These are phyloP conservation scores for Periophthalmus modestus DNA, from an alignment of 2,113 vertebrate genomes.

Conservation along the genomic window DNA sequence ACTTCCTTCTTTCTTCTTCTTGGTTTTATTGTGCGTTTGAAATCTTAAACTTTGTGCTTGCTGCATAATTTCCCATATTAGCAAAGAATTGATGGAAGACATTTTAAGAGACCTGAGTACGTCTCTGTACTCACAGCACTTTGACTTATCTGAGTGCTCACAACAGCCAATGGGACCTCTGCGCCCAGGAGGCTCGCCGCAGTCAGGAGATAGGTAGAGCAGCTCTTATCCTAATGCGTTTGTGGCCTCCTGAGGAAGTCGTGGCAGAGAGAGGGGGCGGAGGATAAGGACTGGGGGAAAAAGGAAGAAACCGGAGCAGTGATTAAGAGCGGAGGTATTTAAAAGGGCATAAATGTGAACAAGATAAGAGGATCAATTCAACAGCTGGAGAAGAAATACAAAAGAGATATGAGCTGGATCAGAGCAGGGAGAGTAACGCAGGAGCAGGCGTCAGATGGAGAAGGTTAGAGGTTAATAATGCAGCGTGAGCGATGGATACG, in stretches of 20 bases:
- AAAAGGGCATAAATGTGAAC: conserved; percentile 8
- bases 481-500: not conserved
- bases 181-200: conserved; percentile 25
- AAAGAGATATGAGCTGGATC: not conserved
- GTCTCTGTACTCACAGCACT: not conserved
- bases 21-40: too few species aligned
- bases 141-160: not conserved
- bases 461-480: conserved; percentile 44
- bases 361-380: not conserved
- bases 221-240: conserved; percentile 55
- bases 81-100: not conserved
- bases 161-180: conserved; percentile 1
- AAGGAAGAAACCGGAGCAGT: not conserved
- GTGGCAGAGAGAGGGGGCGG: not conserved
- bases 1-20: too few species aligned
- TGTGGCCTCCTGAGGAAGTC: conserved; percentile 35
- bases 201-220: conserved; percentile 17
- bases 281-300: not conserved
- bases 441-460: conserved; percentile 23
- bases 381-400: conserved; percentile 15
- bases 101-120: not conserved
- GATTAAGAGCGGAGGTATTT: not conserved
- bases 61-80: not conserved
- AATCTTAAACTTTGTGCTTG: not conserved
- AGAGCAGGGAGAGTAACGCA: conserved; percentile 7